Base-by-base conservation (phyloP, 1,140 invertebrate genomes). In the Rhopalosiphum maidis region DNA sequence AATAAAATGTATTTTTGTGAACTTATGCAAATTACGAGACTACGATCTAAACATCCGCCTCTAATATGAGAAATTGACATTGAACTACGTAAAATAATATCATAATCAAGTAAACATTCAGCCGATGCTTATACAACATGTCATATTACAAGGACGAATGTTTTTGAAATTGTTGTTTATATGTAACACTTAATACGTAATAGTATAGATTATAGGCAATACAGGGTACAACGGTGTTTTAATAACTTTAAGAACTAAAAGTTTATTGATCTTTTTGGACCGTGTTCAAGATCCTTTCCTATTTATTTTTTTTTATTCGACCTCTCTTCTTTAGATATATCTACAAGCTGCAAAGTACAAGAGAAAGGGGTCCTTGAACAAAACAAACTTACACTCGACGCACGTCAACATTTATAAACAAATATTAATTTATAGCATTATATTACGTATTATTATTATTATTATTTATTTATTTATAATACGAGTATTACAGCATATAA, bases 331-430 rank as follows among this genome's bases (percentile, higher is more conserved):
- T 92, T 51, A 22, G 3, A 89, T 89, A 55, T 85, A 54, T 54
- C 6, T n/a, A 41, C 82, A 35, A 35, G n/a, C 15, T 77, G 18
- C 60, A 77, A 77, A 77, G 5, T 77, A 77, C 60, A 41, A 85
- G 77, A 92, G 91, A 92, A 92, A 92, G 91, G 48, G 46, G 77
- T 92, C 91, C 77, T 92, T 92, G 91, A 92, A 92, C 22, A 22
- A 43, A 15, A 92, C 22, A n/a, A 83, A 85, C 48, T 92, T 83
- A 91, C 43, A 37, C 91, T 90, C 25, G 25, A 90, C 43, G 41
- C n/a, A 23, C 51, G n/a, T 54, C 8, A 41, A 60, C 25, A 60
- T 30, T 60, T 60, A 43, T 60, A 60, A 90, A 90, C 23, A 55
- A 55, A 37, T 55, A 90, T 88, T n/a, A 89, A 51, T 54, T 18